Percentiles rank a stretch among this genome's conserved stretches.
Conservation (phyloP, 2,113 vertebrate species). For the Pipra filicauda region DNA sequence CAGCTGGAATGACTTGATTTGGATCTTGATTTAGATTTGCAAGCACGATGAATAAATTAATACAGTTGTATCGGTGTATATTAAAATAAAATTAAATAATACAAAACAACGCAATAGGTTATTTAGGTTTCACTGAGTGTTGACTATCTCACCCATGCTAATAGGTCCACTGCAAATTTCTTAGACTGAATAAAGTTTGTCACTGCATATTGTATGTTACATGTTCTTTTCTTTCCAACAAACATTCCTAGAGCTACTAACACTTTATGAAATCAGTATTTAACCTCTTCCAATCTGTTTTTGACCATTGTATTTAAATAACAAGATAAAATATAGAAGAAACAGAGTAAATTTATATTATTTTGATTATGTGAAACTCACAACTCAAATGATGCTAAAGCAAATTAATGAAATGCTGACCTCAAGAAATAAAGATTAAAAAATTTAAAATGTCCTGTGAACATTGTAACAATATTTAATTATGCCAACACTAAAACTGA, state of each 20-base stretch:
- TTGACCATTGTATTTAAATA: not conserved
- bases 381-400: not conserved
- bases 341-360: not conserved
- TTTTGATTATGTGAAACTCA: not conserved
- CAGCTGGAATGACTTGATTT: not conserved
- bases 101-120: not conserved
- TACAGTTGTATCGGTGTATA: not conserved
- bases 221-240: not conserved
- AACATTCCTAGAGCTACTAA: not conserved
- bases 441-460: not conserved
- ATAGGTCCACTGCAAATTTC: not conserved
- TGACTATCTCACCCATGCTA: not conserved
- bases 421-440: not conserved
- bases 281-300: not conserved
- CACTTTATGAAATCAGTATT: not conserved
- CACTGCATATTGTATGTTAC: not conserved
- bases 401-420: fast-evolving
- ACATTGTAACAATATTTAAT: not conserved
- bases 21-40: not conserved
- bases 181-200: not conserved
- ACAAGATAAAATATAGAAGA: not conserved
- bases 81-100: not conserved
- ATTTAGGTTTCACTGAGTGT: not conserved
- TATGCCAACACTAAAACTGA: not conserved
- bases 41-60: not conserved